A percentile compares a stretch with the other conserved stretches of the same genome.
Evolutionary conservation across 2,888 invertebrate species (phyloP).

Genomic region (Scaptomyza tumidula): DNA sequence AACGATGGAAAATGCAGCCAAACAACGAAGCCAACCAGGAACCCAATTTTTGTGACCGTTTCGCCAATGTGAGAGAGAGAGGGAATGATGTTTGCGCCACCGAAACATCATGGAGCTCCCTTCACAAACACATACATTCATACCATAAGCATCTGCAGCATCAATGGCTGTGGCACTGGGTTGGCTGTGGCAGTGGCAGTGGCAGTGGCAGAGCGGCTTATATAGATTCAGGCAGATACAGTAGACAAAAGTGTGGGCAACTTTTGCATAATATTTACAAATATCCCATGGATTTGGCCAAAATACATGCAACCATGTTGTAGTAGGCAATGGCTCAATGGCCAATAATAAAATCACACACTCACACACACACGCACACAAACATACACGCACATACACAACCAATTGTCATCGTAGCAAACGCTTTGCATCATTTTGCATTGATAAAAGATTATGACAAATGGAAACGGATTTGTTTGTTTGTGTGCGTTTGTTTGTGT

Average conservation of each 20-base stretch:
- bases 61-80: conserved; percentile 31
- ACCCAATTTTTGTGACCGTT: conserved; percentile 70
- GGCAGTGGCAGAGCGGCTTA: conserved; percentile 13
- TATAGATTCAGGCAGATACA: not conserved
- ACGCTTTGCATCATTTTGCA: conserved; percentile 26
- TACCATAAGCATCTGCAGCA: not conserved
- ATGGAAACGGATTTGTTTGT: conserved; percentile 31
- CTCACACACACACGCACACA: not conserved
- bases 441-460: conserved; percentile 45
- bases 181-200: not conserved
- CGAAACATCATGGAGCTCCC: conserved; percentile 42
- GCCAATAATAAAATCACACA: conserved; percentile 1
- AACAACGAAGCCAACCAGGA: conserved; percentile 41
- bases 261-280: conserved; percentile 64
- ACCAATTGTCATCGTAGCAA: conserved; percentile 35
- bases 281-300: conserved; percentile 44
- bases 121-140: no score
- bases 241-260: conserved; percentile 31
- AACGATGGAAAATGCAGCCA: conserved; percentile 49
- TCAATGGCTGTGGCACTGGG: not conserved
- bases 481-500: not conserved
- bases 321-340: conserved; percentile 12
- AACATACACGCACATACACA: not conserved
- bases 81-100: conserved; percentile 33
- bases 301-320: conserved; percentile 6